Evolutionary conservation across 92 coral and sea anemone genomes (phyloP), one percentile per base, ranked within the genome.

Genomic region (Epizoanthus ramosus): DNA sequence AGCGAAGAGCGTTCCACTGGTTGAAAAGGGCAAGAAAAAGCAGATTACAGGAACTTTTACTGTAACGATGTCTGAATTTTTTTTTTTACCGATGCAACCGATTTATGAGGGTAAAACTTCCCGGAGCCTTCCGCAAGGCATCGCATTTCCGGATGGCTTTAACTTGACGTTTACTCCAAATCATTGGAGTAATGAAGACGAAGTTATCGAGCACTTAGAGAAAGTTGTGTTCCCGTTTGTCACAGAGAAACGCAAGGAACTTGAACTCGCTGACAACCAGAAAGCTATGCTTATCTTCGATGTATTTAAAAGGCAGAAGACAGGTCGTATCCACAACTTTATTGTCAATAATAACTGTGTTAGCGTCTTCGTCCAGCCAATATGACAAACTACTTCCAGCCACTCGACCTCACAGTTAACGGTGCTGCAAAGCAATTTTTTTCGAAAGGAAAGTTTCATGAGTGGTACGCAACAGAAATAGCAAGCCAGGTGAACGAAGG

Each of bases 111-210:
- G 87, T 31, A 74, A 84, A 54, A 84, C 60, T 64, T 56, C 75
- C 19, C 79, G 88, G 19, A 31, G 88, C 83, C 61, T 85, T 66
- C 70, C 84, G 57, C 79, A 77, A 85, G 82, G 87, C n/a, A 84
- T 84, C 87, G 47, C 63, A 22, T 82, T 82, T 14, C 76, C 57
- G 24, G 66, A 54, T 2, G n/a, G n/a, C 76, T 47, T 82, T 82
- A 82, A 82, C 41, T 81, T 81, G 67, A 81, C 77, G 50, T 68
- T 75, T 61, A 85, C 79, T 54, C 77, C 84, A 85, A 85, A 85
- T 57, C 80, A 85, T 39, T 85, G 84, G 88, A 77, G 84, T 37
- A 85, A 85, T 69, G 88, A 77, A 77, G 88, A 69, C 35, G 77
- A 85, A 79, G 85, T 85, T 16, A 70, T 68, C 6, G 85, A 79